phyloP scores from a whole-genome alignment of 2,797 vertebrate species.

The Epinephelus coioides region DNA sequence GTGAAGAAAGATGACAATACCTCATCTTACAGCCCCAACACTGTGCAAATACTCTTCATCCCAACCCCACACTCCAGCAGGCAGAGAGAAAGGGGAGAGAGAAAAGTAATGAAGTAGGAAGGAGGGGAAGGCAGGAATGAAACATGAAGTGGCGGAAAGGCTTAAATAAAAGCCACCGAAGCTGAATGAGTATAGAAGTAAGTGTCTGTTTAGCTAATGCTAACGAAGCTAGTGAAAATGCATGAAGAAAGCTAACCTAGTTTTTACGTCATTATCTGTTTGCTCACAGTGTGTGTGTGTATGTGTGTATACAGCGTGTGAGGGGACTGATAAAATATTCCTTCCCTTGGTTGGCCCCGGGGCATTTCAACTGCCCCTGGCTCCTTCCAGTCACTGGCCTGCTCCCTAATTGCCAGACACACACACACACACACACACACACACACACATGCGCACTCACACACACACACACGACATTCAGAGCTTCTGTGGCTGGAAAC shows the following conservation, averaged over 20 bases:
- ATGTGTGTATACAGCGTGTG: conserved; percentile 79
- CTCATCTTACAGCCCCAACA: conserved; percentile 21
- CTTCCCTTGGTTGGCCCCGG: conserved; percentile 92
- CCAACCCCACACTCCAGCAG: conserved; percentile 50
- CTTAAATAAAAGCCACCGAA: conserved; percentile 62
- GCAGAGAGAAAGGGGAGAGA: conserved; percentile 36
- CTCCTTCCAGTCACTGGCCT: conserved; percentile 96
- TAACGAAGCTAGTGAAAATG: conserved; percentile 65
- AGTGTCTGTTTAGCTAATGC: conserved; percentile 72
- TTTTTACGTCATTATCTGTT: conserved; percentile 79
- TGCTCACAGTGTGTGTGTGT: conserved; percentile 67
- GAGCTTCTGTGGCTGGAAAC: conserved; percentile 91
- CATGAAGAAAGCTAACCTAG: conserved; percentile 71
- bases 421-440: conserved; percentile 91
- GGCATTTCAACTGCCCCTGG: conserved; percentile 96
- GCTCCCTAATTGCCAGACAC: conserved; percentile 97
- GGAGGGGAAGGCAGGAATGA: conserved; percentile 49
- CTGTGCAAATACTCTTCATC: conserved; percentile 47
- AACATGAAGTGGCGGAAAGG: conserved; percentile 66
- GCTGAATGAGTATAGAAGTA: conserved; percentile 63
- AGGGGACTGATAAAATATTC: conserved; percentile 85
- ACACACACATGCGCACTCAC: conserved; percentile 81
- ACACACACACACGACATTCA: conserved; percentile 88
- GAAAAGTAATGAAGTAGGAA: conserved; percentile 63
- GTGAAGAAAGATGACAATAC: conserved; percentile 29